A percentile compares a stretch with the other conserved stretches of the same genome.
phyloP scores from a whole-genome alignment of 2,113 vertebrate genomes.

The Sander vitreus region DNA sequence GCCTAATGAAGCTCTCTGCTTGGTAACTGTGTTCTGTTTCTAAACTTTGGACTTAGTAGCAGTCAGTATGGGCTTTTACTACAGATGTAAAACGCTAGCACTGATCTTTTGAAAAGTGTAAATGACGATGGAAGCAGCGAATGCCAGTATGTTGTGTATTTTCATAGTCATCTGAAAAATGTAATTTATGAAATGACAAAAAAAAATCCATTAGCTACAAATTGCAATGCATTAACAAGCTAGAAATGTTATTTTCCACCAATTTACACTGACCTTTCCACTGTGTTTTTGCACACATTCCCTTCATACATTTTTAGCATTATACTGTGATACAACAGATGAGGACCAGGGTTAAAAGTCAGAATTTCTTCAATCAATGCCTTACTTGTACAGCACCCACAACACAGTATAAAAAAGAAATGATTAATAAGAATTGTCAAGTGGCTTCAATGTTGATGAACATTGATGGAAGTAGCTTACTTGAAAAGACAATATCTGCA shows the following conservation, averaged over 20 bases:
- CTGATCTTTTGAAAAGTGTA: not conserved
- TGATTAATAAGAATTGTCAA: too few species aligned
- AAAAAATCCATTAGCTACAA: conserved; percentile 16
- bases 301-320: not conserved
- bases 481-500: too few species aligned
- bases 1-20: conserved; percentile 3
- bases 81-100: not conserved
- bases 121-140: not conserved
- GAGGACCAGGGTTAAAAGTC: not conserved
- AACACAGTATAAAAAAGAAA: not conserved
- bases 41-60: not conserved
- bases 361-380: not conserved
- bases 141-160: not conserved
- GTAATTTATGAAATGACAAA: conserved; percentile 10
- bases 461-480: too few species aligned
- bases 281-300: not conserved
- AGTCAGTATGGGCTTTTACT: not conserved
- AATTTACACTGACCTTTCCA: conserved; percentile 27
- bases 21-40: not conserved
- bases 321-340: not conserved
- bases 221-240: conserved; percentile 27
- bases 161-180: conserved; percentile 8
- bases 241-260: conserved; percentile 23
- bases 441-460: too few species aligned
- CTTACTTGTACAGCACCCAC: not conserved